Evolutionary conservation across 1,140 invertebrate genomes (phyloP), one percentile per base, ranked within the genome.

Genomic region (Lepidurus apus): DNA sequence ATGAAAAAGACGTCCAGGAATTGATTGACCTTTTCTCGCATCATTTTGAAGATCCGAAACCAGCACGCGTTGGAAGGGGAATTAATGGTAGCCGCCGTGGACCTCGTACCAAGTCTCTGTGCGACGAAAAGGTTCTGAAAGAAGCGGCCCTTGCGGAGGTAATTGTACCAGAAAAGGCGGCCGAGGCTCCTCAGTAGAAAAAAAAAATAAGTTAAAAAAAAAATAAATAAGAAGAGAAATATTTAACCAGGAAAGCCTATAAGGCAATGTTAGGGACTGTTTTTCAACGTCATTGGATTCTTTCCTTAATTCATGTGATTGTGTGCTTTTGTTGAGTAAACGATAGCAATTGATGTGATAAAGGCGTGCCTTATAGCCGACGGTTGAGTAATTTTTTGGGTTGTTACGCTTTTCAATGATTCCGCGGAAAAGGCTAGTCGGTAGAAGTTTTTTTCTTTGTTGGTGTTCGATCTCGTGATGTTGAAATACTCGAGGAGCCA

Each of bases 61-160:
- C 53, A n/a, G 74, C 74, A 24, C 78, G 26, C 17, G 42, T 74
- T 10, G 73, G 78, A 17, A 73, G 78, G 13, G 74, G 74, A n/a
- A 21, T 65, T 13, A 65, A 65, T 21, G 75, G 78, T 13, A 45
- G 45, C 4, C 76, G 76, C 53, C 73, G 78, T 34, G 77, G 34
- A 45, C 74, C 78, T 7, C 78, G 78, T 47, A 79, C 78, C 43
- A 74, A 74, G 34, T 79, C 78, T 24, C n/a, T 79, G n/a, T 79
- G 78, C 21, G 42, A 74, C 8, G 78, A 43, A 42, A 74, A 42
- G 24, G 34, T 42, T 9, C 24, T 74, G 74, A 74, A 79, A 34
- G 43, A 78, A 17, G 44, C 43, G 34, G 34, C 73, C 8, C 9
- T 17, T n/a, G 65, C 42, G 24, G 75, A 74, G 45, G 77, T 45